Base-by-base conservation (phyloP, 2,888 invertebrate species). In the Panopea generosa region DNA sequence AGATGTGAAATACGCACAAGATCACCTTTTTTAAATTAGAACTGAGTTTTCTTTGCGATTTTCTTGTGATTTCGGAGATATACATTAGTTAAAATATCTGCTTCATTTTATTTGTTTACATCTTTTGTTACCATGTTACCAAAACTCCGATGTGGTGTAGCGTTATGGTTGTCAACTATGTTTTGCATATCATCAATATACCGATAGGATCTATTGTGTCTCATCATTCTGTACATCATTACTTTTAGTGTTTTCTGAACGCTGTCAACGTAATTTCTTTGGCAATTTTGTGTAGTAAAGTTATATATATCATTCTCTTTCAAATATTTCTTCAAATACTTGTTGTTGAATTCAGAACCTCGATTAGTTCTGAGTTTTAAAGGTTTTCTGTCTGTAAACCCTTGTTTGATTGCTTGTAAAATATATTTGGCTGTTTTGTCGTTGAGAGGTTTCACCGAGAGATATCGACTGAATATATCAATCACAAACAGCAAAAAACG, bases 391-490 rank as follows among this genome's bases (percentile, higher is more conserved):
- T 52, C 53, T 26, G 20, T 18, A 1, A 73, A 14, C n/a, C 67
- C 67, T 16, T 56, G 55, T 67, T 71, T 71, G 67, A 76, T 68
- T 16, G 71, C 76, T 26, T 18, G 38, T 40, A 71, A 52, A 9
- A 77, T 59, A 3, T 4, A 29, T 38, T 66, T 72, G 14, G 77
- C 71, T 7, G 68, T 63, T 43, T 77, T 77, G 43, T 57, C 60
- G 45, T 61, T 57, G 11, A 76, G 18, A 14, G 69, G 53, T 69
- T 26, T 27, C 20, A 70, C 61, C 65, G 56, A 70, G 7, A 70
- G 45, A 38, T 61, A 52, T 49, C 61, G 65, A 3, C 57, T 67
- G 4, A 62, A 57, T 20, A 63, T 68, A 43, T 76, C 76, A 33
- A 76, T 76, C 43, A 53, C 66, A 43, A 57, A 61, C 20, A 62